Base-by-base conservation (phyloP, 23 tunicate species). In the Diplosoma virens region DNA sequence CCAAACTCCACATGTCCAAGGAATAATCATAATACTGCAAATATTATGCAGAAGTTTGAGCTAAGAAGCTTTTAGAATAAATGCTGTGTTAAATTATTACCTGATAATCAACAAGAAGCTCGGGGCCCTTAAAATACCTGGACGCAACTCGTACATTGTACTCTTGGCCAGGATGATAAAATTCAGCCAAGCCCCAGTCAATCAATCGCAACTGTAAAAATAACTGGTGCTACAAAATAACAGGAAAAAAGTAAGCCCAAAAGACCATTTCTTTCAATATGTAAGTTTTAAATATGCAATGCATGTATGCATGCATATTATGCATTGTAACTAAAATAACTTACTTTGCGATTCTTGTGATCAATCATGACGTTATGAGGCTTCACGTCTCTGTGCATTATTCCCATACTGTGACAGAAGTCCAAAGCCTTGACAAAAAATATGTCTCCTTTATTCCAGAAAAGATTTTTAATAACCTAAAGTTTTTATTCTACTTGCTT, bases 301-400 rank as follows among this genome's bases (percentile, higher is more conserved):
- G n/a, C n/a, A n/a, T n/a, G n/a, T n/a, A n/a, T n/a, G n/a, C n/a
- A n/a, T n/a, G n/a, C n/a, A n/a, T n/a, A n/a, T n/a, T n/a, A n/a
- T n/a, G n/a, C n/a, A n/a, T n/a, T n/a, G n/a, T 58, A 58, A 11
- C n/a, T n/a, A n/a, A n/a, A n/a, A n/a, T n/a, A n/a, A 27, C 59
- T 16, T 29, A 87, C 94, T 61, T 93, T 93, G 54, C 98, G 56
- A 58, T 77, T 81, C 56, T 85, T 86, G 54, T 93, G 98, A 58
- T 93, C 98, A 29, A 93, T 93, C 98, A 93, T 93, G 3, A 93
- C 98, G 66, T 93, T 93, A 71, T 93, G 98, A n/a, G 98, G 98
- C 54, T 93, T 93, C 27, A 93, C 98, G 60, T 93, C 98, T 59
- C 98, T 68, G 58, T 93, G 98, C 98, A 93, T 93, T 3, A 93